These are phyloP conservation scores for Gadopsis marmoratus DNA, from an alignment of 2,797 vertebrate species.

Conservation along the genomic window DNA sequence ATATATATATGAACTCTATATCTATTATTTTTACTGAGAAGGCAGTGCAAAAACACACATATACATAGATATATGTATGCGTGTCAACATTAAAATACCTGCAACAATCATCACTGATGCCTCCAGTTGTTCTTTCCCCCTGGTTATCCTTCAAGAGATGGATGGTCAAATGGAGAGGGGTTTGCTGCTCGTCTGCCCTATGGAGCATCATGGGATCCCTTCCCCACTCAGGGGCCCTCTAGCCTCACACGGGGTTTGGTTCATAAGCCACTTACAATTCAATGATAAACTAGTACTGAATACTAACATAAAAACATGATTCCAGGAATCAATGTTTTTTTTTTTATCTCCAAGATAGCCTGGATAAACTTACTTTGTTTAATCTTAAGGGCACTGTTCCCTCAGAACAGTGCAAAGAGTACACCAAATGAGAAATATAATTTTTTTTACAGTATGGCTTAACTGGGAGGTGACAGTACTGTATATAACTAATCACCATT, in stretches of 20 bases:
- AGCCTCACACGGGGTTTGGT: slow-evolving; percentile 70
- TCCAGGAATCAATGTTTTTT: slow-evolving; percentile 52
- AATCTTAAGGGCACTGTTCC: slow-evolving; percentile 63
- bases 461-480: slow-evolving; percentile 51
- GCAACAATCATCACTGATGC: slow-evolving; percentile 88
- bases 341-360: slow-evolving; percentile 35
- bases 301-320: slow-evolving; percentile 61
- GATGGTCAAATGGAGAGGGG: slow-evolving; percentile 85
- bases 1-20: slow-evolving; percentile 62
- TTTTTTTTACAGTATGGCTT: slow-evolving; percentile 46
- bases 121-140: slow-evolving; percentile 89
- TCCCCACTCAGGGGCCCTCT: slow-evolving; percentile 78
- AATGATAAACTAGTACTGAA: slow-evolving; percentile 60
- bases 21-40: slow-evolving; percentile 84
- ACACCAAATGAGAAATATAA: slow-evolving; percentile 61
- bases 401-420: slow-evolving; percentile 55
- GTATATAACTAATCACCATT: slow-evolving; percentile 64
- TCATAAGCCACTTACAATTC: slow-evolving; percentile 66
- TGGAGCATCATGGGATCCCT: slow-evolving; percentile 78
- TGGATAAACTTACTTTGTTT: slow-evolving; percentile 40
- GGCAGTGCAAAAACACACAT: slow-evolving; percentile 92
- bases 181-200: slow-evolving; percentile 83
- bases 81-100: slow-evolving; percentile 90
- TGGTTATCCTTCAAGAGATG: slow-evolving; percentile 88
- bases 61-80: slow-evolving; percentile 92